Conservation (phyloP, 2,797 vertebrate genomes). For the Gallinago stenura region DNA sequence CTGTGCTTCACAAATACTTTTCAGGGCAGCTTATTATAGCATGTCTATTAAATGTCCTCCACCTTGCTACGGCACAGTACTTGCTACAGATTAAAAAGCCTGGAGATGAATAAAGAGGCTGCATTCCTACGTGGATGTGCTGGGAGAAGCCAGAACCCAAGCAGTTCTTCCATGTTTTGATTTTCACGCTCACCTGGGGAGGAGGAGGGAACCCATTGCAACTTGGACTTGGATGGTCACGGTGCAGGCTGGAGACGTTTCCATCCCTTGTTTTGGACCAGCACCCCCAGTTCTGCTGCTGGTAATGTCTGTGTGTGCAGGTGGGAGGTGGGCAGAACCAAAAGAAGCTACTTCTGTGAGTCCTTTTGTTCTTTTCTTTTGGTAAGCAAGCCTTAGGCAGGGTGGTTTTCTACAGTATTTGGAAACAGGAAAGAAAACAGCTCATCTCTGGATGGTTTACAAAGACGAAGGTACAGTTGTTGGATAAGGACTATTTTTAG, state of each 20-base stretch:
- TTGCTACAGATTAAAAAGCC: neutral
- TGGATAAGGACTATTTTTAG: neutral
- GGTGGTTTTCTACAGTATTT: neutral
- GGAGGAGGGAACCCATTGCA: neutral
- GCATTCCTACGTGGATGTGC: neutral
- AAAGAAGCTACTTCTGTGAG: neutral
- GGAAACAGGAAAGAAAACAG: neutral
- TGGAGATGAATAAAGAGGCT: neutral
- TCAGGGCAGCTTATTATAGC: neutral
- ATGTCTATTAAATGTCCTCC: neutral
- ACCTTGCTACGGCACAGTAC: neutral
- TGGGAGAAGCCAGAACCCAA: neutral
- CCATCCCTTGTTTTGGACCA: neutral
- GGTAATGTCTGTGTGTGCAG: neutral
- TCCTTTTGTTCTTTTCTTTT: neutral
- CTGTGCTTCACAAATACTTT: neutral
- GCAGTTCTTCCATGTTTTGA: neutral
- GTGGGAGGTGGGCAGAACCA: neutral
- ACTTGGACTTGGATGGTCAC: accelerated
- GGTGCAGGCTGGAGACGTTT: neutral
- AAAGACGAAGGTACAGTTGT: neutral
- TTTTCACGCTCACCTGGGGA: neutral
- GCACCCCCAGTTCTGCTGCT: neutral
- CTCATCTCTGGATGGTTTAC: neutral
- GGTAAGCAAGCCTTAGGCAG: neutral